Base-by-base conservation (phyloP, 2,113 vertebrate species). In the Cottus gobio region DNA sequence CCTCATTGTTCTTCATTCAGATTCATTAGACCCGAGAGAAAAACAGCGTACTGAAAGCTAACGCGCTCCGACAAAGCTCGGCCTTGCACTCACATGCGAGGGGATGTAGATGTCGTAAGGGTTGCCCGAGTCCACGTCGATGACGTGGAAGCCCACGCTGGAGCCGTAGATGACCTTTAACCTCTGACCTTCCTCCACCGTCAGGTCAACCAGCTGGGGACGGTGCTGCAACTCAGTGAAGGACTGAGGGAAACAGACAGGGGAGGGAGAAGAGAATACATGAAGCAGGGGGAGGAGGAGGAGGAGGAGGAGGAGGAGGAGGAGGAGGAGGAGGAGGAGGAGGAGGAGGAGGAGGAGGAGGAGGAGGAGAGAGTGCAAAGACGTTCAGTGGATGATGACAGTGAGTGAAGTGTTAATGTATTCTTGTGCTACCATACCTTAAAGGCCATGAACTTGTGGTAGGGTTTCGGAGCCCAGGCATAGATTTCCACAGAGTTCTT, bases 401-500 rank as follows among this genome's bases (percentile, higher is more conserved):
- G 20, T n/a, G 48, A n/a, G 50, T 11, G n/a, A n/a, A 54, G 50
- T 11, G 50, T 52, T 50, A 9, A n/a, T n/a, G 22, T n/a, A 9
- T 28, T 26, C 50, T 44, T 52, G 31, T 63, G 44, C 7, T 63
- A 37, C 28, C 90, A 36, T 96, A 99, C 98, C 97, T 99, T 99
- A 91, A 99, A 99, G 79, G 98, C 98, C 98, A 99, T 99, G 88
- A 99, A 99, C 93, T 99, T 99, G 93, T 99, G 98, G 93, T 99
- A 99, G 9, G 98, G 98, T 93, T 99, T 99, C 42, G 98, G 97
- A 80, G 98, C 98, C 98, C 98, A 99, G 66, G 97, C 98, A 46
- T 99, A 99, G 93, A 99, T 99, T 93, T 99, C 98, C 79, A 99
- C 97, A 7, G 98, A 95, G 86, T 95, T 98, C 95, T 99, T 99